Evolutionary conservation across 2,888 invertebrate genomes (phyloP).

Genomic region (Agelastica alni): DNA sequence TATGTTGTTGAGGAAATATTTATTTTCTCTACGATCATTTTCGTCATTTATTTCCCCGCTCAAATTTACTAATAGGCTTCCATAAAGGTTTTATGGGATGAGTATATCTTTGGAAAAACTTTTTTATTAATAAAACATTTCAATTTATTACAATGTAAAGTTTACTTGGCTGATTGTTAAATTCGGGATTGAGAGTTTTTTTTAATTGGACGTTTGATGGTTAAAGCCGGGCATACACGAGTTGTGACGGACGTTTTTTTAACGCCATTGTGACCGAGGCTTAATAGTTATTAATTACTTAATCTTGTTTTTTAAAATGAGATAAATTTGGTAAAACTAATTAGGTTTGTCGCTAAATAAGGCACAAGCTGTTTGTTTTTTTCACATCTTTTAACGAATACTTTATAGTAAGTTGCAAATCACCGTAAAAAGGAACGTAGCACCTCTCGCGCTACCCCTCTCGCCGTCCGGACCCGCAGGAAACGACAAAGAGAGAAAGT

Average conservation of each 20-base stretch:
- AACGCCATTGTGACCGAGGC: too few species aligned
- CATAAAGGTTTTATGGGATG: constrained; percentile 23
- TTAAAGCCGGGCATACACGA: too few species aligned
- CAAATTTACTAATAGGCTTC: constrained; percentile 40
- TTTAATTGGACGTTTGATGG: too few species aligned
- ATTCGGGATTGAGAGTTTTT: too few species aligned
- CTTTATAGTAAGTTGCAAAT: constrained; percentile 40
- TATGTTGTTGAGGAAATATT: constrained; percentile 39
- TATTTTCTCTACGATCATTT: constrained; percentile 45
- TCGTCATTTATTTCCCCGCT: constrained; percentile 44
- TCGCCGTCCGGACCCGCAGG: not conserved
- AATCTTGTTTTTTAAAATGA: constrained; percentile 6
- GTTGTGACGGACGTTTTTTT: too few species aligned
- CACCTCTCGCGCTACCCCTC: constrained; percentile 13
- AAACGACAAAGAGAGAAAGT: constrained; percentile 28
- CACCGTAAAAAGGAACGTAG: constrained; percentile 34
- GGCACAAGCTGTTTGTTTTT: constrained; percentile 43
- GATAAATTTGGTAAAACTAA: constrained; percentile 11
- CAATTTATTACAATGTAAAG: constrained; percentile 6
- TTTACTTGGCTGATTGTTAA: too few species aligned
- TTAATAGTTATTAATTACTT: too few species aligned
- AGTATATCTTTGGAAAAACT: constrained; percentile 12
- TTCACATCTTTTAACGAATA: constrained; percentile 43
- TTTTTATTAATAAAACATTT: constrained; percentile 11
- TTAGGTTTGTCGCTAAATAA: constrained; percentile 43